Evolutionary conservation across 2,888 invertebrate species (phyloP), one percentile per base, ranked within the genome.

Genomic region (Stenichneumon culpator): DNA sequence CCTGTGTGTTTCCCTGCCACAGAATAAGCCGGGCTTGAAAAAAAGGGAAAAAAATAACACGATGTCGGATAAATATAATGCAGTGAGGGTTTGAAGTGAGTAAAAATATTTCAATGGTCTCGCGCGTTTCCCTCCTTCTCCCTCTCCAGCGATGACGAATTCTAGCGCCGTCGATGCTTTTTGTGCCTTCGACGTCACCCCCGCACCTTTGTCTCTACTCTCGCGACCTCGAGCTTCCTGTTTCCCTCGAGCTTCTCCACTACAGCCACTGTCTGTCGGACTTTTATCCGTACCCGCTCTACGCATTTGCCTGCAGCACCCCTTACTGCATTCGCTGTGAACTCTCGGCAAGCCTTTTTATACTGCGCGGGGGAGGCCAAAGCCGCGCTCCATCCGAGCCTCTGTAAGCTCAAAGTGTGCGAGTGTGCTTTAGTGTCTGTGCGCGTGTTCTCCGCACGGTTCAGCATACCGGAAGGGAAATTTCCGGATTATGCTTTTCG

Each of bases 401-500:
- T 87, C 85, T 87, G 73, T n/a, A 7, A 19, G 6, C 32, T 54
- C 52, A 22, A 47, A 11, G 68, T 54, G 73, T 39, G 57, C 36
- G 28, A 7, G 39, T 22, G 57, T 44, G 50, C 36, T 60, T 28
- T 5, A 2, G 16, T 36, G 50, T 52, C 19, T 52, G 67, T 65
- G 67, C 39, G 22, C 36, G 50, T 36, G 32, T 28, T 50, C 25
- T 52, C 32, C 22, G 50, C 65, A 50, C 52, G 44, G 54, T 9
- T 25, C 65, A 16, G 65, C 67, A 68, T 28, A 86, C 88, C 89
- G 87, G 89, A 87, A 90, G 89, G 87, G 78, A 90, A 89, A 90
- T 91, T 89, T 89, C 87, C 89, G 88, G 88, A 89, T 89, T 88
- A 88, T 86, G 87, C 87, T 87, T 84, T 79, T 79, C 81, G 50